Base-by-base conservation (phyloP, 2,888 invertebrate genomes). In the Apeira syringaria region DNA sequence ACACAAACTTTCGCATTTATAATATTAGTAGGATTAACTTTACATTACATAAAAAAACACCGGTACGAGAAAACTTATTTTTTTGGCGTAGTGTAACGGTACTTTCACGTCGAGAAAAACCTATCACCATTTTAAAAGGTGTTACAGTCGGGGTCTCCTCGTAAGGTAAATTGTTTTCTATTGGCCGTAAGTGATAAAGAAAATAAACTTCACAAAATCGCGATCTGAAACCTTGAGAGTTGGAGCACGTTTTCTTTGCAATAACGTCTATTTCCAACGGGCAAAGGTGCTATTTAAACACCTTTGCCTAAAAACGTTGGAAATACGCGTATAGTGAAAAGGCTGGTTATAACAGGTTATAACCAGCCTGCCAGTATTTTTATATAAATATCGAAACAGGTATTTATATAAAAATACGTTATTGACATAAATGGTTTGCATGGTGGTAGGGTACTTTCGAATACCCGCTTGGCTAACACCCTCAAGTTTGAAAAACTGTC, bases 101-200 rank as follows among this genome's bases (percentile, higher is more conserved):
- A 20, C 1, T 18, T 18, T 20, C 2, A 2, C 10, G 12, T n/a
- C 9, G 9, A 13, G 56, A 54, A 48, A 55, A 61, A 48, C 46
- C 53, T 46, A 49, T 47, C 58, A 39, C 47, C 50, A 45, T 55
- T 58, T 54, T 53, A 3, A 51, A 63, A 61, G 53, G 49, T 50
- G 50, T 35, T 48, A 56, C 63, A 60, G 53, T 59, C 46, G 33
- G 54, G 55, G 40, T 52, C 25, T 33, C 50, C 40, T 56, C 40
- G 42, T 43, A 43, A 42, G 27, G 32, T 17, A 24, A 43, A 47
- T 29, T 29, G 44, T 40, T 45, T 50, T 40, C 39, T 34, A 51
- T 51, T 49, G 41, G 61, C 59, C 48, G 59, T 61, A 53, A 61
- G 68, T 69, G 68, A 66, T 75, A 74, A 72, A 74, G 66, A 63